Conservation (phyloP, 1,140 invertebrate genomes). For the Teleopsis dalmanni region DNA sequence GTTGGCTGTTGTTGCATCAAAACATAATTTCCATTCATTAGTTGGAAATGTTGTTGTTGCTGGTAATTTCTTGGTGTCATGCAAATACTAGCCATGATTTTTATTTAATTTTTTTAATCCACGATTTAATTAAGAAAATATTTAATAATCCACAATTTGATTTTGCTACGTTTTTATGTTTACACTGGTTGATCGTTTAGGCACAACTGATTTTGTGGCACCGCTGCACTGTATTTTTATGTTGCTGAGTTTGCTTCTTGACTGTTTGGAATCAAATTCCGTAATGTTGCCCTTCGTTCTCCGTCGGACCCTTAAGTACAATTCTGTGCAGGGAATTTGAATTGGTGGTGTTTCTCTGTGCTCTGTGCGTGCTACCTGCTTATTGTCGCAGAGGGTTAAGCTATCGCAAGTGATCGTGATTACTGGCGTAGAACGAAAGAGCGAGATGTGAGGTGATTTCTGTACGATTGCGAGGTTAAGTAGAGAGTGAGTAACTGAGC, state of each 20-base stretch:
- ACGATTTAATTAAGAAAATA: neutral
- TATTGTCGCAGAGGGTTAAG: neutral
- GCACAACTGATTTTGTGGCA: constrained; percentile 8
- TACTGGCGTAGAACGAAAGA: too few species aligned
- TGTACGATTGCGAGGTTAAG: too few species aligned
- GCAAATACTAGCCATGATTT: constrained; percentile 34
- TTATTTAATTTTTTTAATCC: neutral
- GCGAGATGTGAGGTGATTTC: too few species aligned
- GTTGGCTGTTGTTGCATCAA: constrained; percentile 18
- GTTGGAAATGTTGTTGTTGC: constrained; percentile 29
- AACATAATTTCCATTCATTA: constrained; percentile 33
- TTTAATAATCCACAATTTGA: constrained; percentile 5
- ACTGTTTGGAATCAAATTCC: constrained; percentile 42
- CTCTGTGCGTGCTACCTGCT: neutral
- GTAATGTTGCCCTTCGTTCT: constrained; percentile 43
- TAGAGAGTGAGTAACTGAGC: too few species aligned
- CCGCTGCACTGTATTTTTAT: neutral
- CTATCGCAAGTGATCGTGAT: neutral
- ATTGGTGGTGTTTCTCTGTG: neutral
- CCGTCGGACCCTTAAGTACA: constrained; percentile 21
- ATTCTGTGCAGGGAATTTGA: neutral
- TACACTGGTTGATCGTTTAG: neutral
- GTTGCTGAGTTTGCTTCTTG: constrained; percentile 13
- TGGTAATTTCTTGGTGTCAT: constrained; percentile 25
- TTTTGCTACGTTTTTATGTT: neutral